Evolutionary conservation across 2,797 vertebrate genomes (phyloP).

Genomic region (Pipistrellus pygmaeus): DNA sequence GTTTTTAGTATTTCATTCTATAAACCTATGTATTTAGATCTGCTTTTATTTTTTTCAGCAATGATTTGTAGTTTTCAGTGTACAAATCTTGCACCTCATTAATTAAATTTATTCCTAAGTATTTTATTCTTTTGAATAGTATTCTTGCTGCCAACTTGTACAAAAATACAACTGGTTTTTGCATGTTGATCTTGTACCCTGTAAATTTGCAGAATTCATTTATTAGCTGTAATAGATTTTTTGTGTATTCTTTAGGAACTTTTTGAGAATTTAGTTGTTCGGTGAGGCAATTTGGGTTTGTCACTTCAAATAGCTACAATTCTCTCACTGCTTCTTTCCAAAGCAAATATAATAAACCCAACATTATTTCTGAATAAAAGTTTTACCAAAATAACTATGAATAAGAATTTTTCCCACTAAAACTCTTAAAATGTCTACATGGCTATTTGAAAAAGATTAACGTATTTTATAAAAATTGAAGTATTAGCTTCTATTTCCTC

Average conservation of each 20-base stretch:
- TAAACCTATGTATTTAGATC: neutral
- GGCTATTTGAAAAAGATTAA: neutral
- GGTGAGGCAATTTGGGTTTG: neutral
- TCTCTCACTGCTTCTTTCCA: neutral
- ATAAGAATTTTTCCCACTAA: constrained; percentile 61
- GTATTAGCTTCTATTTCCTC: neutral
- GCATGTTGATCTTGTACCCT: neutral
- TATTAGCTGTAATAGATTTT: neutral
- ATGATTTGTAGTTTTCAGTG: neutral
- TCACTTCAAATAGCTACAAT: neutral
- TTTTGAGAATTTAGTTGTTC: constrained; percentile 45
- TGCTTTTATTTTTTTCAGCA: neutral
- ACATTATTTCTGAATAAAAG: constrained; percentile 11
- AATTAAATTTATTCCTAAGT: neutral
- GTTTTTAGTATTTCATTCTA: neutral
- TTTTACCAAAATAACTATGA: constrained; percentile 37
- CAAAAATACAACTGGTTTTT: neutral
- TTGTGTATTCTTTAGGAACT: neutral
- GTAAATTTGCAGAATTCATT: neutral
- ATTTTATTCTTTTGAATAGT: neutral
- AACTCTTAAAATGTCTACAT: constrained; percentile 56
- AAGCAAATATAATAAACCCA: constrained; percentile 52
- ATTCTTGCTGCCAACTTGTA: neutral
- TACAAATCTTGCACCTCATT: neutral
- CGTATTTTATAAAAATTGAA: neutral